Evolutionary conservation across 2,113 vertebrate genomes (phyloP), one percentile per base, ranked within the genome.

Genomic region (Glareola pratincola): DNA sequence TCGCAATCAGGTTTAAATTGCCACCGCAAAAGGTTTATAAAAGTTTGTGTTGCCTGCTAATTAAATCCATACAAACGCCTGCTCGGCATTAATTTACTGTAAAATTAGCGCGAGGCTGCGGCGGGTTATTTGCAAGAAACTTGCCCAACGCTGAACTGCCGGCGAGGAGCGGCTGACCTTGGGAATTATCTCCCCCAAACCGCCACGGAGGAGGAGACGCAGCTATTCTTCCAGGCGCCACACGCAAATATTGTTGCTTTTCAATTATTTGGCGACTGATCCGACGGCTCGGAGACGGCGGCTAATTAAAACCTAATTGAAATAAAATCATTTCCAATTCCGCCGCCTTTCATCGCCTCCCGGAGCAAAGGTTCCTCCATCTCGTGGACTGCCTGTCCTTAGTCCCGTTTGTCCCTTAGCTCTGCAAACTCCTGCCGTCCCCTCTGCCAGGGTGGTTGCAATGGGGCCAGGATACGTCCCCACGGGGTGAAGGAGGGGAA

Each of bases 241-340:
- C 96, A 93, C 96, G 96, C 97, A 98, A 98, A 98, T 96, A 97
- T 84, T 82, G 94, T 96, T 97, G 95, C 91, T 96, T 98, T 97
- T 96, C 97, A 97, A 97, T 98, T 98, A 98, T 97, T 98, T 84
- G 92, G 95, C 63, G 89, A 96, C 96, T 9, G 93, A 98, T 96
- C 95, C 50, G 8, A 96, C 1, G 74, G 92, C 96, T 97, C 56
- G 21, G 97, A 97, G 96, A 98, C 94, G 96, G 93, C 84, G 76
- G 96, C 97, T 98, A 98, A 98, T 98, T 98, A 98, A 98, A 98
- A 97, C 90, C 97, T 98, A 98, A 98, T 97, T 98, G 98, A 97
- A 98, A 98, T 97, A 93, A 98, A 98, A 98, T 94, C 51, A 96
- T 98, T 97, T 97, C 95, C 93, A 96, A 84, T 94, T 89, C 97